Base-by-base conservation (phyloP, 2,888 invertebrate species). In the Drosophila eohydei region DNA sequence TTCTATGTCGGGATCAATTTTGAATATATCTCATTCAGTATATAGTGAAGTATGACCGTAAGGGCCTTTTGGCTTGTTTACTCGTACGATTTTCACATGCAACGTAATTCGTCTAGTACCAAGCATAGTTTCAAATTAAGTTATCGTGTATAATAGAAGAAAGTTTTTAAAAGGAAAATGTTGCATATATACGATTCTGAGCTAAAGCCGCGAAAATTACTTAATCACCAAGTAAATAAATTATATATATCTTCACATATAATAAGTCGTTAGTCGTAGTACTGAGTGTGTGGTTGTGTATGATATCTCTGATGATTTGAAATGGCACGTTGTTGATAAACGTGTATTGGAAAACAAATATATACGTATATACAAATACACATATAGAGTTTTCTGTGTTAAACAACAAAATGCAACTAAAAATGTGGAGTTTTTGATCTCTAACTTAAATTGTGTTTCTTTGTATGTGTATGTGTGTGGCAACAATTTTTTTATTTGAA, bases 81-180 rank as follows among this genome's bases (percentile, higher is more conserved):
- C 61, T 34, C 58, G 41, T 82, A 87, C 83, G 83, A 87, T 84
- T 82, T 84, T 78, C 43, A 78, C 65, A 80, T 67, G 68, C 63
- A 40, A 67, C 74, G 79, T 51, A 55, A 44, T 34, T 41, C n/a
- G n/a, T 16, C 32, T 21, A 0, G 21, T 30, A 26, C 30, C 26
- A 30, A 44, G 28, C 48, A 66, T 51, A 52, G 62, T 48, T 40
- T 38, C 64, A 41, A 58, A 32, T 40, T 48, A 40, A 64, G 30
- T 43, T 57, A 65, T 65, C 78, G 67, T 50, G 63, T 66, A 81
- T 74, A 68, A 66, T 60, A n/a, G 11, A 48, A 40, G 7, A 46
- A 12, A 34, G 7, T 8, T 26, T 21, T 32, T 51, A 2, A 12
- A 28, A 26, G 36, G 12, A 58, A 21, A 12, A 46, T 43, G 7